These are phyloP conservation scores for Sebastes schlegelii DNA, from an alignment of 2,113 vertebrate genomes.

Conservation along the genomic window DNA sequence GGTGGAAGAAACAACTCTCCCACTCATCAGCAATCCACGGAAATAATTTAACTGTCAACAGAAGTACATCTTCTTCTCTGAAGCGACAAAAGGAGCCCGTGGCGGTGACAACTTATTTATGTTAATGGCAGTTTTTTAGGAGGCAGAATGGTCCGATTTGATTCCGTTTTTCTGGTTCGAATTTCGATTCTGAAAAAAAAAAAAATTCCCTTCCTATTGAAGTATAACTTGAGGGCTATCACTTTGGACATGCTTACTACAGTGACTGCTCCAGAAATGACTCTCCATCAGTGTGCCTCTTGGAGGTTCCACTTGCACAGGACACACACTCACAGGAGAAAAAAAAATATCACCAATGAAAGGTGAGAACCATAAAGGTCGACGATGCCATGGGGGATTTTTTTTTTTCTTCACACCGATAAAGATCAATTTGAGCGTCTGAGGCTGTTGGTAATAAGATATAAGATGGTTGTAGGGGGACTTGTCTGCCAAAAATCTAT, in stretches of 20 bases:
- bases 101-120: slow-evolving; percentile 37
- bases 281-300: slow-evolving; percentile 47
- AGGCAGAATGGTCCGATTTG: neutral
- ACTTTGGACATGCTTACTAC: slow-evolving; percentile 60
- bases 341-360: slow-evolving; percentile 55
- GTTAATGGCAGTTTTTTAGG: slow-evolving; percentile 28
- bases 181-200: slow-evolving; percentile 5
- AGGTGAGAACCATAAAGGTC: slow-evolving; percentile 78
- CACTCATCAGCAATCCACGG: slow-evolving; percentile 31
- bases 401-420: slow-evolving; percentile 64
- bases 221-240: slow-evolving; percentile 40
- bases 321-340: slow-evolving; percentile 14
- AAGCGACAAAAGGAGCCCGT: slow-evolving; percentile 1
- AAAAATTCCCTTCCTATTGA: slow-evolving; percentile 32
- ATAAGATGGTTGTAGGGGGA: slow-evolving; percentile 75
- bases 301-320: slow-evolving; percentile 48
- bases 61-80: slow-evolving; percentile 12
- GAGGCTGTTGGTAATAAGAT: slow-evolving; percentile 79
- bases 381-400: slow-evolving; percentile 54
- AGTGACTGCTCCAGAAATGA: slow-evolving; percentile 51
- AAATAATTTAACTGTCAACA: slow-evolving; percentile 44
- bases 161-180: neutral
- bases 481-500: slow-evolving; percentile 77
- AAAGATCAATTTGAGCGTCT: slow-evolving; percentile 79
- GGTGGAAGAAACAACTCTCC: slow-evolving; percentile 27